Evolutionary conservation across 2,113 vertebrate genomes (phyloP).

Genomic region (Kobus ellipsiprymnus): DNA sequence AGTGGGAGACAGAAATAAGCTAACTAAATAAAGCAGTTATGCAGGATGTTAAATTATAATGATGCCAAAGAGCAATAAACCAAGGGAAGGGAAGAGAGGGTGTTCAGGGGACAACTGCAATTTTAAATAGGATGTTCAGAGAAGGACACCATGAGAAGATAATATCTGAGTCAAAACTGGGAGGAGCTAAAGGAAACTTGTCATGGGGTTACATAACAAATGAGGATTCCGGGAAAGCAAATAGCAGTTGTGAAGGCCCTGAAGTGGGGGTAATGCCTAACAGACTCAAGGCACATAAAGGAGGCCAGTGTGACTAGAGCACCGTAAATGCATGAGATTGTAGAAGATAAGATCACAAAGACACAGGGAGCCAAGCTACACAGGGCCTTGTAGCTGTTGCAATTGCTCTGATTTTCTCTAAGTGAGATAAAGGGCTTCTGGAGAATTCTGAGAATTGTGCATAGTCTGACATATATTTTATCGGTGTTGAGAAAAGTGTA

Average conservation of each 20-base stretch:
- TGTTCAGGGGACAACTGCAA: rapidly evolving
- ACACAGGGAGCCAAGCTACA: not conserved
- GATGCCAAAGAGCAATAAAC: not conserved
- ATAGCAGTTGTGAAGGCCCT: not conserved
- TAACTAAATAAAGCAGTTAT: not conserved
- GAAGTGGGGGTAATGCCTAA: not conserved
- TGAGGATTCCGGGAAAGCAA: not conserved
- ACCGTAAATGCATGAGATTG: not conserved
- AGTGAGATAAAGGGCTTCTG: not conserved
- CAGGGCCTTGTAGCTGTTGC: not conserved
- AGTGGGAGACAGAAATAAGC: not conserved
- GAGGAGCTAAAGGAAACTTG: not conserved
- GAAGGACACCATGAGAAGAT: not conserved
- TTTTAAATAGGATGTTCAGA: not conserved
- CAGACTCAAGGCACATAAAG: not conserved
- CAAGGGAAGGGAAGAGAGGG: not conserved
- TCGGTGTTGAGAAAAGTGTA: not conserved
- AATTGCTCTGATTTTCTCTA: not conserved
- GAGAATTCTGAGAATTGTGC: not conserved
- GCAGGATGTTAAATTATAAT: not conserved
- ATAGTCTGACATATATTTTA: not conserved
- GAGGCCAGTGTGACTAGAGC: not conserved
- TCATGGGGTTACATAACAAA: not conserved
- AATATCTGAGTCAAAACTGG: not conserved
- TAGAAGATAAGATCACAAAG: not conserved